These are phyloP conservation scores for Sminthurides aquaticus DNA, from an alignment of 2,888 invertebrate species.

Conservation along the genomic window DNA sequence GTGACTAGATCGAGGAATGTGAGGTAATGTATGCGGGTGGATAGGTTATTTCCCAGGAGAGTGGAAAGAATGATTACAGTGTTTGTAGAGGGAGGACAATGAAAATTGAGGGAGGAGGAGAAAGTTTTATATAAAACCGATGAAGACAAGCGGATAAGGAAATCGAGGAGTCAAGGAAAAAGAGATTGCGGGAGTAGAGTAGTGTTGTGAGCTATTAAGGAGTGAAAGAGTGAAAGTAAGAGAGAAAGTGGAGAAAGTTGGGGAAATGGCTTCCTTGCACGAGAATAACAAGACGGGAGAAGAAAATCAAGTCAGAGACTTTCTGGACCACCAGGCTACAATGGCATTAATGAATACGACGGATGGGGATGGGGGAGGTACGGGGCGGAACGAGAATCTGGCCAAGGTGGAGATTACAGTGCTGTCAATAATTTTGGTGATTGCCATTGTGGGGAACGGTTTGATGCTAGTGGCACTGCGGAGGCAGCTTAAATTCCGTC, in stretches of 20 bases:
- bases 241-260: neutral
- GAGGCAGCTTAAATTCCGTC: conserved; percentile 38
- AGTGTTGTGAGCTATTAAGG: no score
- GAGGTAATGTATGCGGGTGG: no score
- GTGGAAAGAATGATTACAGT: no score
- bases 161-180: no score
- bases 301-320: neutral
- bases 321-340: neutral
- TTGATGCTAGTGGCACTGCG: conserved; percentile 52
- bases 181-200: no score
- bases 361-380: neutral
- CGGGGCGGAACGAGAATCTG: conserved; percentile 48
- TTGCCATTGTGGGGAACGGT: conserved; percentile 57
- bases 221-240: neutral
- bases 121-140: no score
- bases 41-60: no score
- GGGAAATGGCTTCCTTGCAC: neutral
- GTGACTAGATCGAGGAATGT: no score
- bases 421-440: conserved; percentile 54
- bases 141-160: no score
- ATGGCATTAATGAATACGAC: neutral
- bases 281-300: neutral
- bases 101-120: no score
- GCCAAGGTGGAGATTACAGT: conserved; percentile 56
- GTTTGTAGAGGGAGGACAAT: no score